These are phyloP conservation scores for Drosophila limbata DNA, from an alignment of 2,888 invertebrate species.

Conservation along the genomic window DNA sequence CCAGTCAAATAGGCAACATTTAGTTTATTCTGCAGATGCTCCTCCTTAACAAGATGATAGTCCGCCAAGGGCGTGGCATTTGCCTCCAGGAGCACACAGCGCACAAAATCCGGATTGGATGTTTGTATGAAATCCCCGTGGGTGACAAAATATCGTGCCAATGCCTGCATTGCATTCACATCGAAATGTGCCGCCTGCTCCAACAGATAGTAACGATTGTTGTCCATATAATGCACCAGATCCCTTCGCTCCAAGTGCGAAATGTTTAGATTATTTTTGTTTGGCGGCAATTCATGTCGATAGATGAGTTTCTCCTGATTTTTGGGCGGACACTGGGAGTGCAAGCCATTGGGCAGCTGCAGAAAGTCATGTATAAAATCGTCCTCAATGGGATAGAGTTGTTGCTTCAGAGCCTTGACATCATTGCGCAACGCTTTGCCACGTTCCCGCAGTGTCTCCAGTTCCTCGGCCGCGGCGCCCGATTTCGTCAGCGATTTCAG, in stretches of 20 bases:
- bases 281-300: constrained; percentile 52
- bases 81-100: constrained; percentile 90
- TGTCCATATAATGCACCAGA: constrained; percentile 83
- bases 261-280: constrained; percentile 13
- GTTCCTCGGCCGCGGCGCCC: constrained; percentile 49
- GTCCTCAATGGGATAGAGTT: constrained; percentile 91
- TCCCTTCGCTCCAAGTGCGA: constrained; percentile 82
- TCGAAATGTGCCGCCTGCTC: constrained; percentile 91
- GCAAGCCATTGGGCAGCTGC: constrained; percentile 90
- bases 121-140: constrained; percentile 88
- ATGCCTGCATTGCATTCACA: constrained; percentile 84
- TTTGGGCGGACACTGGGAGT: constrained; percentile 87
- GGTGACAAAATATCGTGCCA: constrained; percentile 82
- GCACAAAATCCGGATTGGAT: constrained; percentile 92
- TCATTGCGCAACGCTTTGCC: constrained; percentile 87
- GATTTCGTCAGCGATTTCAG: constrained; percentile 86
- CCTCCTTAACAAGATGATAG: constrained; percentile 88
- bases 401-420: constrained; percentile 88
- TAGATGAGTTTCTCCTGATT: constrained; percentile 75
- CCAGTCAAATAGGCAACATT: constrained; percentile 91
- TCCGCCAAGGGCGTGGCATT: constrained; percentile 87
- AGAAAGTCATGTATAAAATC: constrained; percentile 88
- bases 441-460: constrained; percentile 87
- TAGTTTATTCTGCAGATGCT: constrained; percentile 85
- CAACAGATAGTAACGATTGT: constrained; percentile 88